Base-by-base conservation (phyloP, 35 echinoderm and acorn worm genomes). In the Lytechinus pictus region DNA sequence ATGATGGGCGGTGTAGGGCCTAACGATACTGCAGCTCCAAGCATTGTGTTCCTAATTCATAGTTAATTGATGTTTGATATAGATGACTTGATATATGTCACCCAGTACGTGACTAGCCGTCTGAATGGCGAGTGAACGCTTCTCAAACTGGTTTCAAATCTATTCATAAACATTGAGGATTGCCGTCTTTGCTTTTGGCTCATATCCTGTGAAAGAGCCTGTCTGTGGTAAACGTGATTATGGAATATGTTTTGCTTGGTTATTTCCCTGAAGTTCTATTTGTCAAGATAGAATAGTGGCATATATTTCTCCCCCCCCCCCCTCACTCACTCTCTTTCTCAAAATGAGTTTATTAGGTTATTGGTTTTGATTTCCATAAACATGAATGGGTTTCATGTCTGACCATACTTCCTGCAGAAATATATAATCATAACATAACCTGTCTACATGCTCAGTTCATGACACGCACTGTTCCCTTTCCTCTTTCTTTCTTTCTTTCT, bases 1-100 rank as follows among this genome's bases (percentile, higher is more conserved):
- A 90, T 90, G n/a, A 90, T 90, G 88, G 88, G 88, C 88, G 88
- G 88, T 33, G 88, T 52, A 54, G 28, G 9, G 28, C 88, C 88
- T 27, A 90, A 54, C 28, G 88, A 54, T 33, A 90, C 52, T 9
- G 88, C 88, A 52, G 88, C 88, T 44, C 88, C 88, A 5, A 90
- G 88, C 88, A 90, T 90, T 54, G 88, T 54, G 1, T 16, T 24
- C 10, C 14, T 79, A 79, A 79, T 79, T n/a, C 66, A 79, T 79
- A 79, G 66, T 79, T 79, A 79, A 79, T n/a, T n/a, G 66, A 79
- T 79, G 66, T 79, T n/a, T 79, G 66, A 16, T 24, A 24, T 24
- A 79, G 21, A n/a, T 79, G 66, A 24, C n/a, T 79, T 79, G 66
- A 79, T 79, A 79, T 79, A 79, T 79, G 6, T 79, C 66, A 79